Base-by-base conservation (phyloP, 2,113 vertebrate genomes). In the Lepus timidus region DNA sequence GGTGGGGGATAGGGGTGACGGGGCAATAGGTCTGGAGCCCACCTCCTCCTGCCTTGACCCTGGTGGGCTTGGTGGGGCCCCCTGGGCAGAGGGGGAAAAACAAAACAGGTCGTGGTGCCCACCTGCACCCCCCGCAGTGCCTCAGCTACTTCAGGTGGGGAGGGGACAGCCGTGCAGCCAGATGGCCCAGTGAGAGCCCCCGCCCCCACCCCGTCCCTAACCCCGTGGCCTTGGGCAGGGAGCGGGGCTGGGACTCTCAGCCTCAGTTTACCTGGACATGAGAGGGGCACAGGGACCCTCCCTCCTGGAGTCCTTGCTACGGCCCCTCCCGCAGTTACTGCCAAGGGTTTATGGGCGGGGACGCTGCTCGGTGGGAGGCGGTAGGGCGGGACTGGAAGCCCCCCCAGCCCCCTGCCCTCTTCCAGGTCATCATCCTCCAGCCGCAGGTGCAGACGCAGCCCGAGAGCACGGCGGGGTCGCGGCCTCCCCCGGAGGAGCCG, bases 351-450 rank as follows among this genome's bases (percentile, higher is more conserved):
- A 27, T 20, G 4, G 23, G 51, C 27, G 11, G n/a, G 11, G 74
- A 78, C 67, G 36, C 17, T 20, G 11, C 67, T 23, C 19, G 25
- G 16, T 4, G 9, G 19, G 61, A 29, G 11, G 0, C 0, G 0
- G 52, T 6, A 29, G 67, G 22, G 4, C n/a, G 8, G 71, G 71
- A 7, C 9, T 68, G 19, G 75, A n/a, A 20, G 4, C 70, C 61
- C 51, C 22, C 65, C 64, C n/a, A 67, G 7, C 13, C n/a, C 13
- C 62, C 25, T 17, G 19, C 36, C 29, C 0, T 89, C 82, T 96
- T 86, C 31, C 97, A 99, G 99, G 99, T 99, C 97, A 99, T 99
- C 96, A 99, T 99, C 90, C 99, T 99, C 97, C 99, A 99, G 97
- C 99, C 99, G 29, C 99, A 99, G 98, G 98, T 98, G 86, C 99